Evolutionary conservation across 2,888 invertebrate species (phyloP).

Genomic region (Hydriomena furcata): DNA sequence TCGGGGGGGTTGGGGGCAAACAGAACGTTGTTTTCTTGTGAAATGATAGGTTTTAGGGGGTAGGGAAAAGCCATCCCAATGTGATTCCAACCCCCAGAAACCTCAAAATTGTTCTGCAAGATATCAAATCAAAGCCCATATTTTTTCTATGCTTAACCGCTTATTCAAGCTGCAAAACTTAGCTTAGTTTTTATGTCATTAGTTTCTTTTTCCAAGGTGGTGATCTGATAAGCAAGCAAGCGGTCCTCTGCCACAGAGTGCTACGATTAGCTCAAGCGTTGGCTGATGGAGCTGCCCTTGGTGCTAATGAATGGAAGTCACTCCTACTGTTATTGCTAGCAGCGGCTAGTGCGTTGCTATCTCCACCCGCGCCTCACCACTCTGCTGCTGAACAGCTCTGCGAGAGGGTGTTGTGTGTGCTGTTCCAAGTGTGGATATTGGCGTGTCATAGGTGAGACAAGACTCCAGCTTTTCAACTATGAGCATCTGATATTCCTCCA

Average conservation of each 20-base stretch:
- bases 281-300: constrained; percentile 81
- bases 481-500: too few species aligned
- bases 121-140: too few species aligned
- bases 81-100: too few species aligned
- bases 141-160: too few species aligned
- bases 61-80: too few species aligned
- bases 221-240: constrained; percentile 96
- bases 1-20: too few species aligned
- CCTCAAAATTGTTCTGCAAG: too few species aligned
- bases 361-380: constrained; percentile 96
- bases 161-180: too few species aligned
- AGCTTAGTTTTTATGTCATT: too few species aligned
- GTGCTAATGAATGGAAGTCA: constrained; percentile 95
- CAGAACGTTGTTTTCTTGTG: too few species aligned
- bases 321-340: constrained; percentile 91
- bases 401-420: constrained; percentile 95
- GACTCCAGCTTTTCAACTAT: too few species aligned
- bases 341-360: constrained; percentile 94
- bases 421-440: constrained; percentile 86
- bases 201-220: constrained; percentile 82
- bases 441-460: constrained; percentile 31
- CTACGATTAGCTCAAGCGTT: constrained; percentile 91
- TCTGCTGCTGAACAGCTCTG: constrained; percentile 98
- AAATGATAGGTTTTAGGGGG: too few species aligned
- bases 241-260: constrained; percentile 96